A percentile compares a stretch with the other conserved stretches of the same genome.
Evolutionary conservation across 2,888 invertebrate genomes (phyloP).

Genomic region (Ormyrus nitidulus): DNA sequence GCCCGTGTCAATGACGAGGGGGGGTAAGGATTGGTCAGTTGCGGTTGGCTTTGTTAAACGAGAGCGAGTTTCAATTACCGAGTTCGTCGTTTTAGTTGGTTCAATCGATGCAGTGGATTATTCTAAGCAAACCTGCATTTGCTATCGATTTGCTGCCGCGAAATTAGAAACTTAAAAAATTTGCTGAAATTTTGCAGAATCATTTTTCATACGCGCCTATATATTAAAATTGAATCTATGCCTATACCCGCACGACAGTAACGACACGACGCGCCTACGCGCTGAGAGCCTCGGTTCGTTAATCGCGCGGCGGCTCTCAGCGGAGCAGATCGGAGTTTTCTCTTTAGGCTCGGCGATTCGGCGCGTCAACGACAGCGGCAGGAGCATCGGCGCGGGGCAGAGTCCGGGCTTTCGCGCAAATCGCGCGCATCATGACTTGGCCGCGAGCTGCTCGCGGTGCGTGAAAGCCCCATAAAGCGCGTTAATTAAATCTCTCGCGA

Average conservation of each 20-base stretch:
- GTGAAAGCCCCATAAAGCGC: slow-evolving; percentile 64
- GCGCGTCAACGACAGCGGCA: background rate
- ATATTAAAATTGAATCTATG: too few species aligned
- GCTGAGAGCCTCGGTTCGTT: background rate
- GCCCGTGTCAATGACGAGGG: background rate
- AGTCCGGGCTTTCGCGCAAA: background rate
- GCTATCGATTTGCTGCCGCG: too few species aligned
- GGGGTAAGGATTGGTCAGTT: background rate
- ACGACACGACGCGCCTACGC: too few species aligned
- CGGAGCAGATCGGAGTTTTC: background rate
- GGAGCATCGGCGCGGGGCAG: background rate
- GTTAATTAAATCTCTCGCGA: slow-evolving; percentile 67
- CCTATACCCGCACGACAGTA: too few species aligned
- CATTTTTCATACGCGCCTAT: too few species aligned
- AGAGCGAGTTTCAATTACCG: background rate
- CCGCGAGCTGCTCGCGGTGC: slow-evolving; percentile 1
- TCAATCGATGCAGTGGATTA: too few species aligned
- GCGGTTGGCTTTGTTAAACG: slow-evolving; percentile 30
- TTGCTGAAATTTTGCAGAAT: too few species aligned
- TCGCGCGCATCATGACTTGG: slow-evolving; percentile 28
- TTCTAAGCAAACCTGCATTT: too few species aligned
- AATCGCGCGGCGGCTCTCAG: background rate
- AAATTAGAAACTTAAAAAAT: too few species aligned
- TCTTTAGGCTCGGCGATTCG: background rate
- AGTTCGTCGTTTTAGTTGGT: too few species aligned